Conservation (phyloP, 2,888 invertebrate genomes). For the Tipula helvola region DNA sequence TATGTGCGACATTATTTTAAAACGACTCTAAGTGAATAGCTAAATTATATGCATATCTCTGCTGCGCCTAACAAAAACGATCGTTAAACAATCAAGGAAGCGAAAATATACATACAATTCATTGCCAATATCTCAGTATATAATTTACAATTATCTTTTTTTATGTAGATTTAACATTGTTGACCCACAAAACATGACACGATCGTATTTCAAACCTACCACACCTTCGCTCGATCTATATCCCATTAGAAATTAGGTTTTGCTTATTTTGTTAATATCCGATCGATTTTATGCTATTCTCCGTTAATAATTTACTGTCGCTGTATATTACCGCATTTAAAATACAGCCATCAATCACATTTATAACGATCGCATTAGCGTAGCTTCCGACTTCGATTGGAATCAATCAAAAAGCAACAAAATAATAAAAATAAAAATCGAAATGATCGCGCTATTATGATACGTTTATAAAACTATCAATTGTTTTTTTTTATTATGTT, state of each 20-base stretch:
- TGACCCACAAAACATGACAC: not conserved
- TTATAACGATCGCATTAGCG: not conserved
- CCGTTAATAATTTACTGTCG: not conserved
- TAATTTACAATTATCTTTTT: not conserved
- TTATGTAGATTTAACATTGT: not conserved
- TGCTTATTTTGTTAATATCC: not conserved
- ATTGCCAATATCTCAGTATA: not conserved
- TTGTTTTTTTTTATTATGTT: not conserved
- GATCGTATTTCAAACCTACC: not conserved
- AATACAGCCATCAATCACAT: not conserved
- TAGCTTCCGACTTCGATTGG: not conserved
- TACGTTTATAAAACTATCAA: constrained; percentile 4
- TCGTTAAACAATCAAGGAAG: not conserved
- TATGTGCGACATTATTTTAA: not conserved
- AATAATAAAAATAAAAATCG: not conserved
- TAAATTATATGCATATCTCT: not conserved
- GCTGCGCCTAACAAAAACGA: not conserved
- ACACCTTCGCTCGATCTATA: not conserved
- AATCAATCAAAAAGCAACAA: not conserved
- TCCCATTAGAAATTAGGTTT: not conserved
- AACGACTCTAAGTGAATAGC: not conserved
- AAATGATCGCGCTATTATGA: not conserved
- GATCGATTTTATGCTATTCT: not conserved
- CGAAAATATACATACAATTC: not conserved
- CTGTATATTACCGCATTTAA: not conserved